Evolutionary conservation across 2,113 vertebrate genomes (phyloP).

Genomic region (Anguilla rostrata): DNA sequence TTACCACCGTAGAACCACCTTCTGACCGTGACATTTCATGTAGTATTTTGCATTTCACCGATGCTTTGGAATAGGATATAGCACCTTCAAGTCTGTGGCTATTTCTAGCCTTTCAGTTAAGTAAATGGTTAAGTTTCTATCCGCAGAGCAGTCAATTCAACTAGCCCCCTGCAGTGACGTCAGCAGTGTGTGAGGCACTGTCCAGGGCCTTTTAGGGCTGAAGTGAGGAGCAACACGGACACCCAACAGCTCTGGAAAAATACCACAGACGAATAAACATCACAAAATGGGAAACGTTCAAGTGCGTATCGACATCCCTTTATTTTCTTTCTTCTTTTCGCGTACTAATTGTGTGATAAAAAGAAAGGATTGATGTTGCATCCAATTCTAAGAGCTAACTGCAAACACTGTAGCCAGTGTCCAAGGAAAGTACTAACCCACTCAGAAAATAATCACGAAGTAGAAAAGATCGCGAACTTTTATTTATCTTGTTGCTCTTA

Average conservation of each 20-base stretch:
- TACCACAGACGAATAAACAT: neutral
- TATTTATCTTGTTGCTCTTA: neutral
- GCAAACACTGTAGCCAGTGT: neutral
- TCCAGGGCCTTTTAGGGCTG: neutral
- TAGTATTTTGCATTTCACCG: neutral
- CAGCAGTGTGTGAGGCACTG: neutral
- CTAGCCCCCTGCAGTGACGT: neutral
- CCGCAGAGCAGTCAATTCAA: conserved; percentile 9
- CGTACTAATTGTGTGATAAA: neutral
- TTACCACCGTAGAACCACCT: neutral
- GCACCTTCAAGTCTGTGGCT: neutral
- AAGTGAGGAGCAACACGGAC: conserved; percentile 14
- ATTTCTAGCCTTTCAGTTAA: neutral
- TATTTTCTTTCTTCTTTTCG: neutral
- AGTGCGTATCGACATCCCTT: conserved; percentile 43
- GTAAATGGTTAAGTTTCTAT: conserved; percentile 19
- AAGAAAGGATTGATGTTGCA: neutral
- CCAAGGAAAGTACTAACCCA: neutral
- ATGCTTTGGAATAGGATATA: neutral
- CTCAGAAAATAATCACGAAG: neutral
- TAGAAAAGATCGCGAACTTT: neutral
- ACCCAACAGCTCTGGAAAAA: neutral
- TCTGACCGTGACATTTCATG: neutral
- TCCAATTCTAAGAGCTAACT: neutral
- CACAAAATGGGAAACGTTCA: conserved; percentile 73